These are phyloP conservation scores for Drosophila nannoptera DNA, from an alignment of 1,140 invertebrate species.

Conservation along the genomic window DNA sequence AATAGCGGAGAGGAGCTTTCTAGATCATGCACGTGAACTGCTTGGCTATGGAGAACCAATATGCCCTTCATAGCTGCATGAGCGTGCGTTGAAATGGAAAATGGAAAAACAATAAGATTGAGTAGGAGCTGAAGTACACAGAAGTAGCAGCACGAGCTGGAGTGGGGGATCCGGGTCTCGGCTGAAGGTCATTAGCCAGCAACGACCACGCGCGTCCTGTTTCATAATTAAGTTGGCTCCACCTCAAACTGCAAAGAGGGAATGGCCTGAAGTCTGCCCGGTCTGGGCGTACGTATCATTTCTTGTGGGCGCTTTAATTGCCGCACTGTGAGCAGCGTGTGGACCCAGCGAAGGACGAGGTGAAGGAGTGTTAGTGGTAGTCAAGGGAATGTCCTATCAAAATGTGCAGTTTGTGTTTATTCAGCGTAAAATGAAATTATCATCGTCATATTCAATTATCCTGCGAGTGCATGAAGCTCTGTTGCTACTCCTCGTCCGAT, in stretches of 20 bases:
- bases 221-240: slow-evolving; percentile 44
- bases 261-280: not conserved
- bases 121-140: not conserved
- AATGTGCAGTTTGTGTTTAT: slow-evolving; percentile 67
- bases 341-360: not conserved
- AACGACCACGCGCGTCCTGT: slow-evolving; percentile 32
- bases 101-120: slow-evolving; percentile 18
- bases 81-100: not conserved
- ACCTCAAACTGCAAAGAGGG: slow-evolving; percentile 18
- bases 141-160: too few species aligned
- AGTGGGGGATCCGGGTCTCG: too few species aligned
- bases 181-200: slow-evolving; percentile 37
- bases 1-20: too few species aligned
- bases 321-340: slow-evolving; percentile 23
- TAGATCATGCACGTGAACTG: too few species aligned
- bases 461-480: slow-evolving; percentile 41
- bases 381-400: slow-evolving; percentile 33
- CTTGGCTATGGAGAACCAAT: not conserved
- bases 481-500: not conserved
- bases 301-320: slow-evolving; percentile 60
- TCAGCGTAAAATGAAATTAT: slow-evolving; percentile 71
- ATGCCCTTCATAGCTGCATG: not conserved
- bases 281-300: slow-evolving; percentile 34
- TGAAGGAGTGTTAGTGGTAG: not conserved
- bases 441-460: slow-evolving; percentile 72